Evolutionary conservation across 2,888 invertebrate genomes (phyloP).

Genomic region (Apotomis turbidana): DNA sequence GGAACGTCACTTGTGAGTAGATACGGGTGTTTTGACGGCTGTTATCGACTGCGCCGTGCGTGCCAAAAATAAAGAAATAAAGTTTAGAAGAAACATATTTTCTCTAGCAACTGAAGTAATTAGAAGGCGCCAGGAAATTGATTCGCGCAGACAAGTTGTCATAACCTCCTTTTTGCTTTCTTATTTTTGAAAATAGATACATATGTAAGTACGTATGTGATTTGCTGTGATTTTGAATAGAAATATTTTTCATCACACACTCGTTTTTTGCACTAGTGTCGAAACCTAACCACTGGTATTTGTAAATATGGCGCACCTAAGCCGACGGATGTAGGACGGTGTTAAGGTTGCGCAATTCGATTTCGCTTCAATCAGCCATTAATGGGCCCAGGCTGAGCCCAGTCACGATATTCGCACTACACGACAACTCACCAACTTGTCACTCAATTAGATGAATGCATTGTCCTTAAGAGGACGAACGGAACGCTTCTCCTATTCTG

Average conservation of each 20-base stretch:
- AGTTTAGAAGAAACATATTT: no score
- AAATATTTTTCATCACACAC: no score
- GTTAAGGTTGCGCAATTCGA: constrained; percentile 46
- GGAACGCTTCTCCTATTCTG: background rate
- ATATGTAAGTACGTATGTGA: no score
- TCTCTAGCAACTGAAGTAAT: no score
- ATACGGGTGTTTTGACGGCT: background rate
- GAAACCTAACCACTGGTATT: background rate
- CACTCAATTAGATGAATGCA: constrained; percentile 56
- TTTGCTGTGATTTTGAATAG: no score
- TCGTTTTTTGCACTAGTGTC: background rate
- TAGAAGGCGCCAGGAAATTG: no score
- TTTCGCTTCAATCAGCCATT: constrained; percentile 42
- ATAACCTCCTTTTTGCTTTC: no score
- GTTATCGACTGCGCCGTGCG: background rate
- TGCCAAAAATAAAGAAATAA: no score
- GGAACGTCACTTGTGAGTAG: constrained; percentile 28
- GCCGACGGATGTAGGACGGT: constrained; percentile 27
- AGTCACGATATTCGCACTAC: constrained; percentile 33
- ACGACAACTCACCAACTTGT: constrained; percentile 62
- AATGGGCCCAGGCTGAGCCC: constrained; percentile 32
- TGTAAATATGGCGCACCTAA: constrained; percentile 19
- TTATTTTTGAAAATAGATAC: no score
- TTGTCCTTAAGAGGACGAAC: constrained; percentile 29
- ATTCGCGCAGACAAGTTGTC: no score